Evolutionary conservation across 2,888 invertebrate genomes (phyloP).

Genomic region (Falcaria lacertinaria): DNA sequence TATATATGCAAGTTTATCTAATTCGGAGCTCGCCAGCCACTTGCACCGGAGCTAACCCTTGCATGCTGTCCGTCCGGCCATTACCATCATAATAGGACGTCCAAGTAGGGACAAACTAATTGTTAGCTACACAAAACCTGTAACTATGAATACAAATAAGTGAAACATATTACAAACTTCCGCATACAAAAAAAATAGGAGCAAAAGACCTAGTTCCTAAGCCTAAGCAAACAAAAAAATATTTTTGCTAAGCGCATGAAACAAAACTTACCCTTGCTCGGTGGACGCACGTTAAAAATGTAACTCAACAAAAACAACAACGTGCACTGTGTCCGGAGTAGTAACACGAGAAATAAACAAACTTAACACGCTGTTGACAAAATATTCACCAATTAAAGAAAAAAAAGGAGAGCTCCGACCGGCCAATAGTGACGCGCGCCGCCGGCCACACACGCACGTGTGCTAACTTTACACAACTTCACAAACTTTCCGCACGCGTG

Average conservation of each 20-base stretch:
- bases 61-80: slow-evolving; percentile 25
- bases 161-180: neutral
- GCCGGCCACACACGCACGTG: slow-evolving; percentile 67
- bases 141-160: neutral
- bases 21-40: slow-evolving; percentile 43
- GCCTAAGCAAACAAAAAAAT: slow-evolving; percentile 8
- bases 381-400: slow-evolving; percentile 41
- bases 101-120: slow-evolving; percentile 44
- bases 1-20: slow-evolving; percentile 69
- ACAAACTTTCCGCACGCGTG: slow-evolving; percentile 59
- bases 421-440: slow-evolving; percentile 27
- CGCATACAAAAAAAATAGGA: neutral
- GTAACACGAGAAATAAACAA: slow-evolving; percentile 45
- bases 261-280: slow-evolving; percentile 48
- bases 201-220: slow-evolving; percentile 8
- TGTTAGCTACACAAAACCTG: slow-evolving; percentile 36
- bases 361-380: slow-evolving; percentile 39
- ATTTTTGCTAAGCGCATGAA: neutral
- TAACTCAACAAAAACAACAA: slow-evolving; percentile 57
- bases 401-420: slow-evolving; percentile 29
- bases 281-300: slow-evolving; percentile 31
- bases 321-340: slow-evolving; percentile 67
- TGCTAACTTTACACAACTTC: slow-evolving; percentile 57
- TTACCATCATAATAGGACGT: slow-evolving; percentile 60
- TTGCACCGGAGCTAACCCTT: slow-evolving; percentile 57